A percentile compares a stretch with the other conserved stretches of the same genome.
Evolutionary conservation across 2,113 vertebrate genomes (phyloP).

Genomic region (Forbesichthys agassizii): DNA sequence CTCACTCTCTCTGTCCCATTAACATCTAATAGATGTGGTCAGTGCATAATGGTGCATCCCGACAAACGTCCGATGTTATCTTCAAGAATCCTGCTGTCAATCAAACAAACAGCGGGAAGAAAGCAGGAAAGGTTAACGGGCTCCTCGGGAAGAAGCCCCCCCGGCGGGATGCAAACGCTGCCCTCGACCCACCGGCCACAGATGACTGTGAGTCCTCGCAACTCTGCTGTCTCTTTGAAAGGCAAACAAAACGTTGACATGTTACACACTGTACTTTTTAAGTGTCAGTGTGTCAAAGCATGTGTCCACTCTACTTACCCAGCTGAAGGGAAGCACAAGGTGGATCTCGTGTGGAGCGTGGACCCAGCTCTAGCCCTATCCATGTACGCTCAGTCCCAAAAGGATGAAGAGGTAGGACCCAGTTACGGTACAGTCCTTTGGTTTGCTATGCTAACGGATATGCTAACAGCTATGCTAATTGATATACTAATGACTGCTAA

Average conservation of each 20-base stretch:
- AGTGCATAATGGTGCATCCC: neutral
- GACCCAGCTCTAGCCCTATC: constrained; percentile 87
- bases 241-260: neutral
- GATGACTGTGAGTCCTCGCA: constrained; percentile 16
- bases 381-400: constrained; percentile 71
- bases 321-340: constrained; percentile 43
- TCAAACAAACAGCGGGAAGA: constrained; percentile 28
- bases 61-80: neutral
- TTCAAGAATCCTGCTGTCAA: constrained; percentile 42
- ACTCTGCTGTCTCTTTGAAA: neutral
- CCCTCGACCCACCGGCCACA: neutral
- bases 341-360: constrained; percentile 88
- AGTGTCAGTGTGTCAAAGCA: no score
- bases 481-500: no score
- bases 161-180: constrained; percentile 6
- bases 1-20: no score
- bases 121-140: neutral
- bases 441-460: neutral
- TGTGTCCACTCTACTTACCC: constrained; percentile 2
- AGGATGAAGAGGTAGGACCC: constrained; percentile 38
- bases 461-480: no score
- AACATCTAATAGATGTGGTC: no score
- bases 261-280: no score
- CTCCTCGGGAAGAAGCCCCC: neutral
- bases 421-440: neutral